Base-by-base conservation (phyloP, 1,140 invertebrate species). In the Tribolium castaneum region DNA sequence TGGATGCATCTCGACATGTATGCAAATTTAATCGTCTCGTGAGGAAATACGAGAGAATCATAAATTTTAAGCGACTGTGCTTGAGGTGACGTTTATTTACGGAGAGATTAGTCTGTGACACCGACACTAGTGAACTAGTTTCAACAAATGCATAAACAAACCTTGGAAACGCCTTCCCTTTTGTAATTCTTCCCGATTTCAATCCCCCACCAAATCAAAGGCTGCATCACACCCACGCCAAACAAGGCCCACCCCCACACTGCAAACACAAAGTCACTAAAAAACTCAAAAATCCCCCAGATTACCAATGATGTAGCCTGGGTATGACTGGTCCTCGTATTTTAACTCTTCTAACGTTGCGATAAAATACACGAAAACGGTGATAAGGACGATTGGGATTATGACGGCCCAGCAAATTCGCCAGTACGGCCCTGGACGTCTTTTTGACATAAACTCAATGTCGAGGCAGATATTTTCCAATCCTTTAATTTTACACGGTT, bases 401-500 rank as follows among this genome's bases (percentile, higher is more conserved):
- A 95, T 81, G 6, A 95, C 83, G 14, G 90, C 90, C 95, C 95
- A 97, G 78, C 93, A 95, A 3, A 94, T 79, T 82, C 93, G 90
- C 94, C 94, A 96, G 84, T 95, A 96, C 6, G 91, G 82, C 0
- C 92, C 90, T 0, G 94, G 90, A 78, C 90, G 89, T 80, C 89
- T 89, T 3, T 90, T 90, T 9, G 95, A 86, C 95, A 96, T 96
- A 80, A 91, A 92, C 81, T 91, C 90, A n/a, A 91, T 87, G 78
- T 92, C 91, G 51, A 89, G 86, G 75, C 91, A 88, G 10, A 92
- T 86, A 19, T 90, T 90, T 81, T 91, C 89, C 1, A 92, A 85
- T 4, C 90, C 90, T 86, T 87, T 84, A 79, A 90, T 14, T 1
- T n/a, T 50, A 12, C 85, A 85, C 0, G 52, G 59, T 13, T 62